These are phyloP conservation scores for Aegypius monachus DNA, from an alignment of 2,113 vertebrate species.

Conservation along the genomic window DNA sequence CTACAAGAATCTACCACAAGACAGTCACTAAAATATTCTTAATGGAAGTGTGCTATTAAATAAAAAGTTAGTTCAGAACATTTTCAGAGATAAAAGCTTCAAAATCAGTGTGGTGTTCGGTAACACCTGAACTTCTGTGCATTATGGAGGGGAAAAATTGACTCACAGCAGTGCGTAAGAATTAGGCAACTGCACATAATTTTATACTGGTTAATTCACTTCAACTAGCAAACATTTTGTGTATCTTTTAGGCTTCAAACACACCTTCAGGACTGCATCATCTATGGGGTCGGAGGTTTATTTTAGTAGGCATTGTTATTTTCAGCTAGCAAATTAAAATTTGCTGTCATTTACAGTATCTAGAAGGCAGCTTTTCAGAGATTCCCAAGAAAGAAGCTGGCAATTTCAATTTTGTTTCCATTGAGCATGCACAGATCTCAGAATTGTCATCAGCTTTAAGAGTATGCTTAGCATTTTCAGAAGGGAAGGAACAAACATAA, in stretches of 20 bases:
- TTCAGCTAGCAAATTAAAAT: not conserved
- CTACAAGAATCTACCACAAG: not conserved
- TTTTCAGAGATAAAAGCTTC: not conserved
- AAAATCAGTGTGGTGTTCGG: not conserved
- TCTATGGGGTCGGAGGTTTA: not conserved
- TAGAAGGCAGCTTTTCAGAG: not conserved
- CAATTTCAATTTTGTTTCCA: not conserved
- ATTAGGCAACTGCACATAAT: not conserved
- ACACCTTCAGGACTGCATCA: not conserved
- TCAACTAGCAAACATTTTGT: not conserved
- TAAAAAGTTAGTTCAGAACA: not conserved
- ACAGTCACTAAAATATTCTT: not conserved
- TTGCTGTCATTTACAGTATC: not conserved
- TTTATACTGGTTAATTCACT: not conserved
- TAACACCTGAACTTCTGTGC: not conserved
- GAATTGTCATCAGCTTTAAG: not conserved
- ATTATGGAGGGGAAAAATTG: not conserved
- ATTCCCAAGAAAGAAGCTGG: not conserved
- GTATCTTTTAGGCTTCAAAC: not conserved
- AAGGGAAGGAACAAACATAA: not conserved
- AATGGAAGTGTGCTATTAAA: rapidly evolving
- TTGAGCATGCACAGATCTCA: not conserved
- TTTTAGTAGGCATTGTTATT: not conserved
- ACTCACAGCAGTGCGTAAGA: not conserved
- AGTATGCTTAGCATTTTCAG: not conserved